Evolutionary conservation across 2,888 invertebrate genomes (phyloP).

Genomic region (Elmis aenea): DNA sequence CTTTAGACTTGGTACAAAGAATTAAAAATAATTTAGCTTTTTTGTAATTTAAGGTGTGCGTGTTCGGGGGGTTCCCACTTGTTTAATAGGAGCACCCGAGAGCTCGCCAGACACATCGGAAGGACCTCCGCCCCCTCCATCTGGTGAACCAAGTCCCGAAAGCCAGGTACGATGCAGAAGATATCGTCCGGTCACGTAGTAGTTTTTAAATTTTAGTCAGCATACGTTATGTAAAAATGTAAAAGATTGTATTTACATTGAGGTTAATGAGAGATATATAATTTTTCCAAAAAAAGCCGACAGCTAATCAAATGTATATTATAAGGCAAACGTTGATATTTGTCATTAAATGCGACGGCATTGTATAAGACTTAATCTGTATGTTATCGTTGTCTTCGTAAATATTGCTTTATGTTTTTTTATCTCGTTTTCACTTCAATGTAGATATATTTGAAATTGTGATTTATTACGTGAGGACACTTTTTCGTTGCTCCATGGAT

Average conservation of each 20-base stretch:
- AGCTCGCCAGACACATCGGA: slow-evolving; percentile 40
- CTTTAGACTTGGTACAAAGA: too few species aligned
- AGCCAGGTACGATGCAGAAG: slow-evolving; percentile 44
- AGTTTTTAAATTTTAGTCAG: slow-evolving; percentile 15
- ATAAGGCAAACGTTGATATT: too few species aligned
- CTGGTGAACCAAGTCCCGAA: slow-evolving; percentile 42
- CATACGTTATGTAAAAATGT: background rate
- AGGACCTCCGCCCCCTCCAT: slow-evolving; percentile 40
- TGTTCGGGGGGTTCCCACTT: slow-evolving; percentile 44
- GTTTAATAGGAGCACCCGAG: slow-evolving; percentile 41
- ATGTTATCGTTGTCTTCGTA: too few species aligned
- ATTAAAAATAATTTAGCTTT: too few species aligned
- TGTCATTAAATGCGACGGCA: too few species aligned
- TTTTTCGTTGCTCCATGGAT: slow-evolving; percentile 20
- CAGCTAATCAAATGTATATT: too few species aligned
- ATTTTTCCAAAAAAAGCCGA: too few species aligned
- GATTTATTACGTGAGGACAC: slow-evolving; percentile 17
- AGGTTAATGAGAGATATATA: background rate
- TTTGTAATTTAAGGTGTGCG: slow-evolving; percentile 40
- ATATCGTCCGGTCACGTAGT: slow-evolving; percentile 45
- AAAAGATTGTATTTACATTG: background rate
- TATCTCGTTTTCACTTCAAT: slow-evolving; percentile 8
- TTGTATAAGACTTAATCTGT: too few species aligned
- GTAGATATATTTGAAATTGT: slow-evolving; percentile 16
- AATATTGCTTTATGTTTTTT: background rate